These are phyloP conservation scores for Arctopsyche grandis DNA, from an alignment of 1,140 invertebrate species.

Conservation along the genomic window DNA sequence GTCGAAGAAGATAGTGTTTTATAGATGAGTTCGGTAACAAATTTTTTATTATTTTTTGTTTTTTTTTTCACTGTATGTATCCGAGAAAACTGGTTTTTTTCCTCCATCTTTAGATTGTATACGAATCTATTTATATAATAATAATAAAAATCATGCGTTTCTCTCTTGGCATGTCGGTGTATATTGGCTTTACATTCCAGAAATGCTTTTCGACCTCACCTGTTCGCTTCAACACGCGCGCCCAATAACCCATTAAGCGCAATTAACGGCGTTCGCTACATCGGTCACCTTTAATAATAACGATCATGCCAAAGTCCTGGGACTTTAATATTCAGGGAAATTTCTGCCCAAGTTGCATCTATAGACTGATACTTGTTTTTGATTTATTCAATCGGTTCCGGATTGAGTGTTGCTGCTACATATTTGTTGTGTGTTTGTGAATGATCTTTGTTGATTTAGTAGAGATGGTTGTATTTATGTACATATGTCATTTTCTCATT, in stretches of 20 bases:
- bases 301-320: neutral
- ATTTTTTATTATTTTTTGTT: neutral
- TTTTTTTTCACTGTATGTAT: too few relatives aligned
- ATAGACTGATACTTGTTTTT: too few relatives aligned
- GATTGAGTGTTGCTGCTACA: too few relatives aligned
- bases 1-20: constrained; percentile 34
- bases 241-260: constrained; percentile 22
- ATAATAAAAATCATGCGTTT: constrained; percentile 18
- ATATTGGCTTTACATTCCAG: constrained; percentile 23
- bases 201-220: constrained; percentile 23
- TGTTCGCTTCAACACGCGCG: neutral
- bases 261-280: neutral
- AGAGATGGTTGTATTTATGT: too few relatives aligned
- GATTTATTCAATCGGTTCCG: too few relatives aligned
- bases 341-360: too few relatives aligned
- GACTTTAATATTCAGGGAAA: too few relatives aligned
- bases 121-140: constrained; percentile 37
- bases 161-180: constrained; percentile 5
- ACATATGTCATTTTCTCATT: too few relatives aligned
- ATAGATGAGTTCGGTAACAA: constrained; percentile 33
- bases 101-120: neutral
- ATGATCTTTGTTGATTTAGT: too few relatives aligned
- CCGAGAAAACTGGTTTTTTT: constrained; percentile 32
- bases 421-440: too few relatives aligned
- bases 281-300: neutral